Conservation (phyloP, 2,797 vertebrate genomes). For the Peromyscus aztecus region DNA sequence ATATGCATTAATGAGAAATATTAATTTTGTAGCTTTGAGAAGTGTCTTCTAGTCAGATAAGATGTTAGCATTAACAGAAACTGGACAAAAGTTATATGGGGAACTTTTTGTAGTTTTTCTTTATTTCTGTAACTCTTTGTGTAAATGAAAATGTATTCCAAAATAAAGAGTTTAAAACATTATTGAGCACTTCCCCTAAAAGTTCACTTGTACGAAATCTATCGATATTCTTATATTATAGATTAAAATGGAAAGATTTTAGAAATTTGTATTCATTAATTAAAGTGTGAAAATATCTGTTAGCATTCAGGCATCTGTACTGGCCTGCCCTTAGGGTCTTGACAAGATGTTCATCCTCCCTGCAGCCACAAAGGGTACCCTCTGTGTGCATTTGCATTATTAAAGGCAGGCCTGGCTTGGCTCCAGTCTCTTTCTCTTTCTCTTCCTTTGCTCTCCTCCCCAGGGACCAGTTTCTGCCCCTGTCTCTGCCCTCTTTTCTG, state of each 20-base stretch:
- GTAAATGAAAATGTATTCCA: constrained; percentile 28
- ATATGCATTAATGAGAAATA: background rate
- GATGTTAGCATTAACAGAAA: constrained; percentile 14
- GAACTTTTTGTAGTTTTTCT: background rate
- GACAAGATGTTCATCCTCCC: too few relatives aligned
- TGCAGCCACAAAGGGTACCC: too few relatives aligned
- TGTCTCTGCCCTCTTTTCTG: too few relatives aligned
- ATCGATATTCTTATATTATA: background rate
- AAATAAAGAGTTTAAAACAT: constrained; percentile 28
- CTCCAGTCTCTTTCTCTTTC: too few relatives aligned
- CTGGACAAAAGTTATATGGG: background rate
- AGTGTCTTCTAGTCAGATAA: background rate
- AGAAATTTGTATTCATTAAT: background rate
- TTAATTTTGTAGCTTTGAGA: constrained; percentile 21
- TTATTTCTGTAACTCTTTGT: background rate
- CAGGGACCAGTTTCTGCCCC: too few relatives aligned
- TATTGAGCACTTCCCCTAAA: background rate
- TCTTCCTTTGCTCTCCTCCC: too few relatives aligned
- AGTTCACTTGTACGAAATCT: background rate
- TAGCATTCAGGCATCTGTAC: too few relatives aligned
- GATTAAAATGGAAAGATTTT: constrained; percentile 24
- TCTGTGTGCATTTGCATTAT: too few relatives aligned
- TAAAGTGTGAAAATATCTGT: background rate
- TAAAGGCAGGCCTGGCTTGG: too few relatives aligned
- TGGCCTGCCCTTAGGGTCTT: too few relatives aligned